Percentiles rank a stretch among this genome's conserved stretches.
Evolutionary conservation across 2,888 invertebrate species (phyloP).

Genomic region (Cyaniris semiargus): DNA sequence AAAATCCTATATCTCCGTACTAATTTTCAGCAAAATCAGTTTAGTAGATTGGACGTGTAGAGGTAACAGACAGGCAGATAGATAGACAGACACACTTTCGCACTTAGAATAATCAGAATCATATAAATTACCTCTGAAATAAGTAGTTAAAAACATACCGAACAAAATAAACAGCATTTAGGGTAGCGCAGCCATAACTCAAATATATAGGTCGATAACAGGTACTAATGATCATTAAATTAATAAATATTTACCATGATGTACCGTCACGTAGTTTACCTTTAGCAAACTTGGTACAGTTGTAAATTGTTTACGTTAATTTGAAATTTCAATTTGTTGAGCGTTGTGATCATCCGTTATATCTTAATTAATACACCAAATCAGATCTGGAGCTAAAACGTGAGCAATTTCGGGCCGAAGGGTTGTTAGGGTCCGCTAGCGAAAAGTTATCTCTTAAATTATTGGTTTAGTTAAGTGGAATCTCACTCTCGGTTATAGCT

Average conservation of each 20-base stretch:
- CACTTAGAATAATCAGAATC: too few relatives aligned
- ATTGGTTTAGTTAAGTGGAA: background rate
- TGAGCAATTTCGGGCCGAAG: constrained; percentile 42
- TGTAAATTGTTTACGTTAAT: constrained; percentile 43
- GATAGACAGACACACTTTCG: too few relatives aligned
- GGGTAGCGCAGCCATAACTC: background rate
- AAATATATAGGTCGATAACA: background rate
- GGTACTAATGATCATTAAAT: constrained; percentile 23
- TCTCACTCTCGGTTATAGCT: background rate
- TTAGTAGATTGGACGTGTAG: too few relatives aligned
- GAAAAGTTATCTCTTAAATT: constrained; percentile 11
- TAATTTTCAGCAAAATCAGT: too few relatives aligned
- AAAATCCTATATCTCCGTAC: too few relatives aligned
- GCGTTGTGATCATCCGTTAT: constrained; percentile 41
- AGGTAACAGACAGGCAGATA: too few relatives aligned
- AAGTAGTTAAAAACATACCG: too few relatives aligned
- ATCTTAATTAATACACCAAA: constrained; percentile 46
- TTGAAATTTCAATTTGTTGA: constrained; percentile 46
- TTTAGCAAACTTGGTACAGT: constrained; percentile 38
- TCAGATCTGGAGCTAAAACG: constrained; percentile 40
- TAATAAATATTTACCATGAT: constrained; percentile 8
- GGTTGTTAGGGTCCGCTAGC: constrained; percentile 1
- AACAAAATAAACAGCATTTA: too few relatives aligned
- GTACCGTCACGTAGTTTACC: constrained; percentile 39
- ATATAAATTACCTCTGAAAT: too few relatives aligned